Percentiles rank a stretch among this genome's conserved stretches.
Evolutionary conservation across 30 jellyfish, hydroid and myxozoan genomes (phyloP).

Genomic region (Rhopilema esculentum): DNA sequence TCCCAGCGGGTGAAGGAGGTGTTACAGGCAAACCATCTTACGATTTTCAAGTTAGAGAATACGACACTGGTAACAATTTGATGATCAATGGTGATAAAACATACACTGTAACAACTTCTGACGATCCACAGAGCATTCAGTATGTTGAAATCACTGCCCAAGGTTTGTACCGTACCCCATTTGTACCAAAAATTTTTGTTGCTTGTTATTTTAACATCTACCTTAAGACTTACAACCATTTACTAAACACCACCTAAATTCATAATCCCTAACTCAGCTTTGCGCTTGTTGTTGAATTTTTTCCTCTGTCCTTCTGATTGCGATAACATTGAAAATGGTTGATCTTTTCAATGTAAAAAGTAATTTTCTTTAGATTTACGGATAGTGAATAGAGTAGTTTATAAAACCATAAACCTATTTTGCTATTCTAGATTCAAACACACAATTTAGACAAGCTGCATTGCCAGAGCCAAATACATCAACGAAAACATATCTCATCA

Average conservation of each 20-base stretch:
- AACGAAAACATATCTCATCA: constrained; percentile 71
- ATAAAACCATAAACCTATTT: no score
- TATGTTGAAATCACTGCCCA: constrained; percentile 64
- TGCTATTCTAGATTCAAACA: constrained; percentile 8
- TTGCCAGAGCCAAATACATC: constrained; percentile 29
- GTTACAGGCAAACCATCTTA: constrained; percentile 66
- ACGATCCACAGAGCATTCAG: constrained; percentile 69
- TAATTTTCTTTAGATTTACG: no score
- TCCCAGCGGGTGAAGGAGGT: constrained; percentile 15
- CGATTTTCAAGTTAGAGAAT: constrained; percentile 91
- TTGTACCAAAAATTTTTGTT: no score
- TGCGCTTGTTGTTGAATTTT: no score
- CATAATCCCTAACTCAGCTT: no score
- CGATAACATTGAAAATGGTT: no score
- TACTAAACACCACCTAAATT: no score
- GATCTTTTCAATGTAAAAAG: no score
- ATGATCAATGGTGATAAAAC: constrained; percentile 88
- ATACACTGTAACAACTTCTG: constrained; percentile 79
- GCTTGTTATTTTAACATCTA: no score
- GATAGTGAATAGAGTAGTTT: no score
- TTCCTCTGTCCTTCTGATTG: no score
- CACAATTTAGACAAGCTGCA: constrained; percentile 53
- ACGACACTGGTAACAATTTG: constrained; percentile 84
- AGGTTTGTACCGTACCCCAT: constrained; percentile 9
- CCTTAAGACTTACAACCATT: no score